Evolutionary conservation across 2,113 vertebrate species (phyloP).

Genomic region (Myiozetetes cayanensis): DNA sequence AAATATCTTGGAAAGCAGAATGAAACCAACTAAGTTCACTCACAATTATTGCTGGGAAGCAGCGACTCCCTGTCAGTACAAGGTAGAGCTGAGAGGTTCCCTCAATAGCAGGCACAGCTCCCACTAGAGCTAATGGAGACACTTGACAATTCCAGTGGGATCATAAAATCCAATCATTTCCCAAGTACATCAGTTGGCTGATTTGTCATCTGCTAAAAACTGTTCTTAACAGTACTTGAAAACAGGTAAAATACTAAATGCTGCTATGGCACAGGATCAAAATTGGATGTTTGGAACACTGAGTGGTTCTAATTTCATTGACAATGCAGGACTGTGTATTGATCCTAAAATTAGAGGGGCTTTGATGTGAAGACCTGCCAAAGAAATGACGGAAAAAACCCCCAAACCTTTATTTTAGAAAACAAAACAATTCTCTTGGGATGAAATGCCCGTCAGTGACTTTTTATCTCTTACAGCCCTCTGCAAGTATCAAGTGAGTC

Average conservation of each 20-base stretch:
- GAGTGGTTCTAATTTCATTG: background rate
- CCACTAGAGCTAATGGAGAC: background rate
- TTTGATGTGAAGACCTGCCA: background rate
- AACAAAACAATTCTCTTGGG: background rate
- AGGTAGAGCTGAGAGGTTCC: background rate
- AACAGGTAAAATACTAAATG: background rate
- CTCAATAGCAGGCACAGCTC: background rate
- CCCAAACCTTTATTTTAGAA: background rate
- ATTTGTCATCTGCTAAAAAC: background rate
- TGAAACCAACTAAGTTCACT: background rate
- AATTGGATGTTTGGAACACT: background rate
- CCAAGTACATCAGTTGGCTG: background rate
- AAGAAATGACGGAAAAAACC: background rate
- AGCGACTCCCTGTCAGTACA: background rate
- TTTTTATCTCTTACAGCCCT: background rate
- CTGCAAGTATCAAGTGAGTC: conserved; percentile 59
- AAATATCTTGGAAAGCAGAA: background rate
- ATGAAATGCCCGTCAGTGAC: background rate
- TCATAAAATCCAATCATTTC: background rate
- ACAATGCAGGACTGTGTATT: background rate
- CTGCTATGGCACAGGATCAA: background rate
- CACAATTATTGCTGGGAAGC: background rate
- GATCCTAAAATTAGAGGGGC: background rate
- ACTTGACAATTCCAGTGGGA: background rate
- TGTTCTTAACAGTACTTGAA: background rate